These are phyloP conservation scores for Metellina segmentata DNA, from an alignment of 2,888 invertebrate genomes.

Conservation along the genomic window DNA sequence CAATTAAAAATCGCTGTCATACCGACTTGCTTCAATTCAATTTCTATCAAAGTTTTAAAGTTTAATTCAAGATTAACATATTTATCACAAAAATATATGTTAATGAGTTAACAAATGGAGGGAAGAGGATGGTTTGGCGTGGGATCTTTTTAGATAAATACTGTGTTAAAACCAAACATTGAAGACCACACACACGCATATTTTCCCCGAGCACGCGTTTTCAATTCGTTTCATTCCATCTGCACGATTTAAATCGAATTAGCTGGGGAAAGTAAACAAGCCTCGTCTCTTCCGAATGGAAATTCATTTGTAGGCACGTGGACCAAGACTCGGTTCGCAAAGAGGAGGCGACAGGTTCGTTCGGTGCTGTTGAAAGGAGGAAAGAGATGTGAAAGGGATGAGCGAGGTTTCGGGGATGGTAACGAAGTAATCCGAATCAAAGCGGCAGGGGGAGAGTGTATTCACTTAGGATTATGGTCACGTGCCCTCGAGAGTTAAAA, in stretches of 20 bases:
- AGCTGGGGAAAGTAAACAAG: not conserved
- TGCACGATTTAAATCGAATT: not conserved
- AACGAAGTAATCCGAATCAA: not conserved
- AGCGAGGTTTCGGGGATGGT: not conserved
- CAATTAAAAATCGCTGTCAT: no score
- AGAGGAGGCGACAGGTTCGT: not conserved
- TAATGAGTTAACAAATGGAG: no score
- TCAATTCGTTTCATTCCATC: not conserved
- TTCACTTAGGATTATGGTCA: conserved; percentile 2
- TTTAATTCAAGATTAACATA: no score
- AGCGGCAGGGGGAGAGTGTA: not conserved
- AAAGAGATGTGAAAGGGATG: not conserved
- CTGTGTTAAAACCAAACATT: not conserved
- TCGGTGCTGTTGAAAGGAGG: not conserved
- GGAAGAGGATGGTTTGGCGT: no score
- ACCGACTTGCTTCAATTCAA: no score
- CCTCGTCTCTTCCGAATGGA: not conserved
- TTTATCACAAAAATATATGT: no score
- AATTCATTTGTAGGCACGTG: not conserved
- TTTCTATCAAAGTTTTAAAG: no score
- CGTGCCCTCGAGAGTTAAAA: not conserved
- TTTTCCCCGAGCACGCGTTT: not conserved
- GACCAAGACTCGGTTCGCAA: not conserved
- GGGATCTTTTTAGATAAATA: no score
- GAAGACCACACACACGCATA: not conserved